Evolutionary conservation across 2,888 invertebrate genomes (phyloP).

Genomic region (Blera fallax): DNA sequence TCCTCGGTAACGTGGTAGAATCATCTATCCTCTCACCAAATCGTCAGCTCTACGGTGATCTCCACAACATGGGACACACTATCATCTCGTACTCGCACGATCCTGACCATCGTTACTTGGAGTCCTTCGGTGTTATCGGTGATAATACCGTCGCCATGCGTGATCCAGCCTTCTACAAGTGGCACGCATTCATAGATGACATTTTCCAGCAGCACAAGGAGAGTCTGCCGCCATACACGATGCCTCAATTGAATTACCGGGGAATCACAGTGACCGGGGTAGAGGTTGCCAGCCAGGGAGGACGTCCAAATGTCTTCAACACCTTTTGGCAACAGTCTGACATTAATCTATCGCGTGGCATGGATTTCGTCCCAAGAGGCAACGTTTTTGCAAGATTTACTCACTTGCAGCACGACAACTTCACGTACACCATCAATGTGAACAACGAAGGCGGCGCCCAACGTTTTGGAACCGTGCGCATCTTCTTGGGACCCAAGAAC

Average conservation of each 20-base stretch:
- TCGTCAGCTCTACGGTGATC: constrained; percentile 87
- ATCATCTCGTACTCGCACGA: constrained; percentile 90
- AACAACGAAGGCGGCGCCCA: constrained; percentile 83
- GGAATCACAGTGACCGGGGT: constrained; percentile 85
- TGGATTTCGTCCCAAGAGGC: constrained; percentile 91
- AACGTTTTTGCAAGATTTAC: constrained; percentile 87
- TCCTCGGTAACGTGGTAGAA: constrained; percentile 91
- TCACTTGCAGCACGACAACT: constrained; percentile 89
- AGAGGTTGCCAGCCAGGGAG: constrained; percentile 83
- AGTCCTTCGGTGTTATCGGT: constrained; percentile 91
- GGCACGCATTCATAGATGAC: constrained; percentile 91
- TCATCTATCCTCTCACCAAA: constrained; percentile 88
- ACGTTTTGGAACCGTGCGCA: constrained; percentile 85
- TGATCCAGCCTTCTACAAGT: constrained; percentile 93
- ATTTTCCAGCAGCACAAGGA: constrained; percentile 89
- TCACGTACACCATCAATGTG: constrained; percentile 86
- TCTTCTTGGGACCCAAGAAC: constrained; percentile 86
- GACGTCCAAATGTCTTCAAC: constrained; percentile 84
- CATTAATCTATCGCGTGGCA: constrained; percentile 89
- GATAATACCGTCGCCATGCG: constrained; percentile 91
- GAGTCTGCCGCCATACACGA: constrained; percentile 86
- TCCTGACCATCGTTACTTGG: constrained; percentile 88
- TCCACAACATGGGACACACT: constrained; percentile 92
- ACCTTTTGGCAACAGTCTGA: constrained; percentile 92
- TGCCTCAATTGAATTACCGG: constrained; percentile 77